These are phyloP conservation scores for Bombus polaris DNA, from an alignment of 1,140 invertebrate species.

Conservation along the genomic window DNA sequence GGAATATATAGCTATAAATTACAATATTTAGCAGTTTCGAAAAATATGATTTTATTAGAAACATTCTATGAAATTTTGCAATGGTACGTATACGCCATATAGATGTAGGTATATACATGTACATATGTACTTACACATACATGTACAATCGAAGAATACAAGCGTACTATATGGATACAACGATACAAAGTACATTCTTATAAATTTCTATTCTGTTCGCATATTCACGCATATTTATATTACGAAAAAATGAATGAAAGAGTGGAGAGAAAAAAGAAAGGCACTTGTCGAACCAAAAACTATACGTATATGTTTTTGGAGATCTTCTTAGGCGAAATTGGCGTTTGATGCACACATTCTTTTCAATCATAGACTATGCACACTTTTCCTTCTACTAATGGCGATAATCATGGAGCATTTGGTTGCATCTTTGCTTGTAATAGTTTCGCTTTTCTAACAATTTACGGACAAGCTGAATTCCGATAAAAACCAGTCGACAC, in stretches of 20 bases:
- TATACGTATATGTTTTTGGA: background rate
- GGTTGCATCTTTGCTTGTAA: background rate
- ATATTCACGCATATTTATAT: slow-evolving; percentile 17
- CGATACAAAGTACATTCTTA: slow-evolving; percentile 46
- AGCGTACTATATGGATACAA: slow-evolving; percentile 24
- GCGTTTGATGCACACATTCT: background rate
- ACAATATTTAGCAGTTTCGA: slow-evolving; percentile 12
- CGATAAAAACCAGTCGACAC: background rate
- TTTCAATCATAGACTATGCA: background rate
- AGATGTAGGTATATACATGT: slow-evolving; percentile 33
- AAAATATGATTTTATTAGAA: slow-evolving; percentile 58
- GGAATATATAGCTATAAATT: background rate
- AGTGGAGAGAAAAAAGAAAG: background rate
- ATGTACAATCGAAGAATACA: slow-evolving; percentile 25
- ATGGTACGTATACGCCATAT: slow-evolving; percentile 35
- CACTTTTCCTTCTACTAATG: background rate
- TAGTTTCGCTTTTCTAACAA: background rate
- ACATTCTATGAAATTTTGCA: slow-evolving; percentile 58
- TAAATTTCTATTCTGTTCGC: slow-evolving; percentile 29
- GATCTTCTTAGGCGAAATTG: background rate
- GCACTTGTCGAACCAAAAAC: slow-evolving; percentile 23
- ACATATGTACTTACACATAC: slow-evolving; percentile 1
- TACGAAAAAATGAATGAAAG: background rate
- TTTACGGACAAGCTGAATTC: slow-evolving; percentile 16
- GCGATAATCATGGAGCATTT: background rate